Conservation (phyloP, 2,113 vertebrate species). For the Eolophus roseicapilla region DNA sequence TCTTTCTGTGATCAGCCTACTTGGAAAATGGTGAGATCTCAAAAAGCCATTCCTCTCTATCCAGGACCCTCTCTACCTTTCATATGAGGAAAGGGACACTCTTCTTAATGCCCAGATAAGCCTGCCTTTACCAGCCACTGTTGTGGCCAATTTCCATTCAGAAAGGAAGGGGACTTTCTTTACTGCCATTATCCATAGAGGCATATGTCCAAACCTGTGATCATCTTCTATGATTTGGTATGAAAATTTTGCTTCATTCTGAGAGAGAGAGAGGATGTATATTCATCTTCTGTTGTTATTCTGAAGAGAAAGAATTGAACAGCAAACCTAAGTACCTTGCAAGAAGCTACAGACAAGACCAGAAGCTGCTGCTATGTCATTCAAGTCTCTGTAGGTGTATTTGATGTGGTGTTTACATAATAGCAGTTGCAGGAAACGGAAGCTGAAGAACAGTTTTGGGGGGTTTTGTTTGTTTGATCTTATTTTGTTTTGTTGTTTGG, state of each 20-base stretch:
- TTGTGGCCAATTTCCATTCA: neutral
- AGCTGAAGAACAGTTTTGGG: neutral
- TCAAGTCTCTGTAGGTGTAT: neutral
- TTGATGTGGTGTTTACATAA: slow-evolving; percentile 33
- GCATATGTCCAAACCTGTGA: neutral
- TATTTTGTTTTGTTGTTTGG: neutral
- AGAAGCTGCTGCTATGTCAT: neutral
- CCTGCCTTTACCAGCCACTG: neutral
- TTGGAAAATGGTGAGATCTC: neutral
- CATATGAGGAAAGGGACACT: neutral
- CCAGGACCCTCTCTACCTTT: neutral
- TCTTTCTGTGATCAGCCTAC: neutral
- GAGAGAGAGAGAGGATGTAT: neutral
- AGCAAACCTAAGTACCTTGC: neutral
- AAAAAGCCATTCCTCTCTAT: neutral
- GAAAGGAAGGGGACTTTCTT: neutral
- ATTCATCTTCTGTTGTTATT: neutral
- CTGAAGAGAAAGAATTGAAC: neutral
- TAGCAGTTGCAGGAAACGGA: slow-evolving; percentile 37
- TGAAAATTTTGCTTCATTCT: neutral
- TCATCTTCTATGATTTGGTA: neutral
- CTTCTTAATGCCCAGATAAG: neutral
- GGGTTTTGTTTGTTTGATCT: neutral
- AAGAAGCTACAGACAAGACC: neutral
- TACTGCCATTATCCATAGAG: neutral